Evolutionary conservation across 2,888 invertebrate species (phyloP).

Genomic region (Elegia similella): DNA sequence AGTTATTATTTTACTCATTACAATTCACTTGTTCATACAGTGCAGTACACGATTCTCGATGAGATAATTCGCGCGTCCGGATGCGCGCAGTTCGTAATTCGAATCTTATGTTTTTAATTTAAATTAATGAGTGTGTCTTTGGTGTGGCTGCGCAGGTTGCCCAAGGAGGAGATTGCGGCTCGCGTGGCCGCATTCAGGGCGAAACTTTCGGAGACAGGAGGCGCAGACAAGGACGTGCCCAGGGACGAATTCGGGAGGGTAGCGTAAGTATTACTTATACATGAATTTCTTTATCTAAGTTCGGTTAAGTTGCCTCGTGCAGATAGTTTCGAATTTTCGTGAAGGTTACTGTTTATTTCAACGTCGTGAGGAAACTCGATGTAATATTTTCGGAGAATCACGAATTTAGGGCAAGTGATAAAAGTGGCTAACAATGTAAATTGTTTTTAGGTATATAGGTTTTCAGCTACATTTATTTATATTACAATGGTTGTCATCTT

Average conservation of each 20-base stretch:
- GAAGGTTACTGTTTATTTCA: neutral
- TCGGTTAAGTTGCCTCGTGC: neutral
- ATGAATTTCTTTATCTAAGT: neutral
- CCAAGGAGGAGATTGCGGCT: slow-evolving; percentile 90
- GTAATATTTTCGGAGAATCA: slow-evolving; percentile 1
- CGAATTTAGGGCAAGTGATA: slow-evolving; percentile 1
- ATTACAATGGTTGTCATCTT: no score
- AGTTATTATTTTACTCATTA: slow-evolving; percentile 56
- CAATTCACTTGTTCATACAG: slow-evolving; percentile 44
- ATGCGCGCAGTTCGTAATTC: slow-evolving; percentile 25
- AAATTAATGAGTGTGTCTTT: slow-evolving; percentile 67
- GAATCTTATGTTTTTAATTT: slow-evolving; percentile 20
- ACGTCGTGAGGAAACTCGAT: neutral
- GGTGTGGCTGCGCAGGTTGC: slow-evolving; percentile 86
- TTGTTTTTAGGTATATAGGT: neutral
- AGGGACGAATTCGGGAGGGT: slow-evolving; percentile 94
- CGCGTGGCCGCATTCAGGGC: slow-evolving; percentile 94
- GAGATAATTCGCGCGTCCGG: slow-evolving; percentile 28
- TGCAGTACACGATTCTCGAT: slow-evolving; percentile 31
- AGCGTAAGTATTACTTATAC: slow-evolving; percentile 63
- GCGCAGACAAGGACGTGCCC: slow-evolving; percentile 80
- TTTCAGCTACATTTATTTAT: no score
- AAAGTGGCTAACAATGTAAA: neutral
- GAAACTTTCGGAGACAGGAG: slow-evolving; percentile 87
- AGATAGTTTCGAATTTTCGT: neutral